These are phyloP conservation scores for Arothron firmamentum DNA, from an alignment of 2,113 vertebrate species.

Conservation along the genomic window DNA sequence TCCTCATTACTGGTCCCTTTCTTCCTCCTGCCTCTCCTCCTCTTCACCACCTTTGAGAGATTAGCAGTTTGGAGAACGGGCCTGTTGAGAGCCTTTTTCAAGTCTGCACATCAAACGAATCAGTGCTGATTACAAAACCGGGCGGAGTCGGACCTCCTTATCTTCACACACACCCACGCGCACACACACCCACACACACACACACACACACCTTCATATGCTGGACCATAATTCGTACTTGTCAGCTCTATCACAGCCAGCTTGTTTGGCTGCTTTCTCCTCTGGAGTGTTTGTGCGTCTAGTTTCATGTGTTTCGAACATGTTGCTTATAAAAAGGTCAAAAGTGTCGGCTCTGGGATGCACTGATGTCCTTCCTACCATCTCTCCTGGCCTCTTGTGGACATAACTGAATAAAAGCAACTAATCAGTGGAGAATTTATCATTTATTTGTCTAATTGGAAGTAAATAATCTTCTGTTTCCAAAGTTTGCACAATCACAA, in stretches of 20 bases:
- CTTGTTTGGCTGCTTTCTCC: conserved; percentile 16
- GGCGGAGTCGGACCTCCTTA: conserved; percentile 43
- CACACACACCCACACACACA: conserved; percentile 39
- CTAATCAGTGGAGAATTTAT: no score
- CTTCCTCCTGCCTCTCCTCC: conserved; percentile 35
- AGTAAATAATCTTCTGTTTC: no score
- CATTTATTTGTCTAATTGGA: no score
- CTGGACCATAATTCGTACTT: conserved; percentile 32
- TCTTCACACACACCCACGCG: conserved; percentile 47
- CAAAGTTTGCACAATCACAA: no score
- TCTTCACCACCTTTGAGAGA: conserved; percentile 65
- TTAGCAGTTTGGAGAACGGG: conserved; percentile 66
- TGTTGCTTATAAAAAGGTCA: conserved; percentile 6
- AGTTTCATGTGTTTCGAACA: conserved; percentile 2
- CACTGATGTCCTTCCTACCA: not conserved
- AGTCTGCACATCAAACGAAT: conserved; percentile 64
- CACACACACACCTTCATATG: conserved; percentile 30
- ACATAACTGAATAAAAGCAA: no score
- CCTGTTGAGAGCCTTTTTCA: conserved; percentile 56
- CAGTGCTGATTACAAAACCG: conserved; percentile 63
- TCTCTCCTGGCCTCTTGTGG: no score
- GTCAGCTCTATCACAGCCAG: conserved; percentile 9
- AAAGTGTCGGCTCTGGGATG: not conserved
- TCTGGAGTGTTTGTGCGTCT: conserved; percentile 9
- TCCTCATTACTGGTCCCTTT: conserved; percentile 34